Conservation (phyloP, 2,797 vertebrate species). For the Aselliscus stoliczkanus region DNA sequence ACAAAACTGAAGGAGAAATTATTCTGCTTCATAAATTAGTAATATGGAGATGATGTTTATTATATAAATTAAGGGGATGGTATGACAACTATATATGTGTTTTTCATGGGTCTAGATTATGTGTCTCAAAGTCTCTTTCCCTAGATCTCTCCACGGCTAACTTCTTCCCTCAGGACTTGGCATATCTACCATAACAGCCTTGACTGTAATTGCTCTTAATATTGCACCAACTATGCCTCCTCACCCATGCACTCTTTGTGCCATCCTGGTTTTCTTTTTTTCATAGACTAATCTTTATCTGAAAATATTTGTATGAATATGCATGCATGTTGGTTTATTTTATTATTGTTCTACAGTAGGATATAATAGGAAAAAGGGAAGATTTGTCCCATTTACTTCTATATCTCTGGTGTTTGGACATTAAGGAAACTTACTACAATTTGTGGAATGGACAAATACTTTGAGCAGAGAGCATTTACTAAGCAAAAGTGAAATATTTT, state of each 20-base stretch:
- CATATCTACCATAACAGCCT: too few species aligned
- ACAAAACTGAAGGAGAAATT: background rate
- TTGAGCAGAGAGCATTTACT: background rate
- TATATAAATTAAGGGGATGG: background rate
- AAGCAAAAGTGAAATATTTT: background rate
- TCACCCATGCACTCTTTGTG: background rate
- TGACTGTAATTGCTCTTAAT: background rate
- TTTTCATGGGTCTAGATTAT: background rate
- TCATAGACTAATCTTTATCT: background rate
- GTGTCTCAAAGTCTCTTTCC: background rate
- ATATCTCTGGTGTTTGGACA: background rate
- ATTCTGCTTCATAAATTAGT: background rate
- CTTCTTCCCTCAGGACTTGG: background rate
- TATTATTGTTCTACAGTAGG: background rate
- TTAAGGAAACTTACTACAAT: slow-evolving; percentile 21
- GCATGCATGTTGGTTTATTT: background rate
- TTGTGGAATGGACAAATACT: background rate
- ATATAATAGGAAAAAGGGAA: background rate
- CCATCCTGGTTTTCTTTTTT: background rate
- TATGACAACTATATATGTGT: background rate
- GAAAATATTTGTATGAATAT: background rate
- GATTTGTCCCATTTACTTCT: background rate
- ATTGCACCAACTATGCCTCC: background rate
- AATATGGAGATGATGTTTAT: background rate
- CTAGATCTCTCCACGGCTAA: background rate